Evolutionary conservation across 2,888 invertebrate genomes (phyloP).

Genomic region (Heliconius erato): DNA sequence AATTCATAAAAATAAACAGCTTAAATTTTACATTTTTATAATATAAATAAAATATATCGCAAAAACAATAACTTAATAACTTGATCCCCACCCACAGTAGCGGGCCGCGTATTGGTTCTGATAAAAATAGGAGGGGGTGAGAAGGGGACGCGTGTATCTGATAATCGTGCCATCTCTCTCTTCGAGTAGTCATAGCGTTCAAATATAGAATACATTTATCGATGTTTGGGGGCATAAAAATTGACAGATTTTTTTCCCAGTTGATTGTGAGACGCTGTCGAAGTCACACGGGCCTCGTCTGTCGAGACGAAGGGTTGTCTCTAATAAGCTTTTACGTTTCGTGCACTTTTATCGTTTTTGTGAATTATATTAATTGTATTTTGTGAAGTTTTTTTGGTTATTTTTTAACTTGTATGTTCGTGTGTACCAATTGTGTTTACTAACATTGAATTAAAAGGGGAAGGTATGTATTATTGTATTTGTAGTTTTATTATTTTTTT

Average conservation of each 20-base stretch:
- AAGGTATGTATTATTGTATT: constrained; percentile 47
- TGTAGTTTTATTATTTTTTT: not conserved
- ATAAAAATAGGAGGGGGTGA: constrained; percentile 81
- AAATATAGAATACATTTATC: constrained; percentile 84
- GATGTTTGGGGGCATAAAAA: constrained; percentile 85
- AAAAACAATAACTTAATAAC: constrained; percentile 86
- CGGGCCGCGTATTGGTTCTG: constrained; percentile 78
- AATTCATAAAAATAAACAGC: not conserved
- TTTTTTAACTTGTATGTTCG: constrained; percentile 49
- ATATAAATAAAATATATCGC: constrained; percentile 68
- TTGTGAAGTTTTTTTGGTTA: constrained; percentile 59
- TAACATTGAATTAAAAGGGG: constrained; percentile 44
- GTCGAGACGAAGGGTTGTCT: constrained; percentile 70
- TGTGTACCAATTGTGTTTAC: constrained; percentile 57
- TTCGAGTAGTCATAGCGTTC: constrained; percentile 80
- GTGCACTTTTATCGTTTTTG: constrained; percentile 38
- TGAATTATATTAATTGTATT: constrained; percentile 37
- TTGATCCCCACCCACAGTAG: constrained; percentile 79
- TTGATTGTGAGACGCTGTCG: constrained; percentile 74
- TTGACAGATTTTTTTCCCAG: constrained; percentile 86
- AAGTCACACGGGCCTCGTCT: constrained; percentile 64
- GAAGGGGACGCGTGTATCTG: constrained; percentile 70
- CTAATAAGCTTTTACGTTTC: constrained; percentile 59
- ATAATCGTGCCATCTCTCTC: constrained; percentile 61
- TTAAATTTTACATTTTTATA: constrained; percentile 12